phyloP scores from a whole-genome alignment of 2,797 vertebrate genomes.

The Anisognathus igniventris region DNA sequence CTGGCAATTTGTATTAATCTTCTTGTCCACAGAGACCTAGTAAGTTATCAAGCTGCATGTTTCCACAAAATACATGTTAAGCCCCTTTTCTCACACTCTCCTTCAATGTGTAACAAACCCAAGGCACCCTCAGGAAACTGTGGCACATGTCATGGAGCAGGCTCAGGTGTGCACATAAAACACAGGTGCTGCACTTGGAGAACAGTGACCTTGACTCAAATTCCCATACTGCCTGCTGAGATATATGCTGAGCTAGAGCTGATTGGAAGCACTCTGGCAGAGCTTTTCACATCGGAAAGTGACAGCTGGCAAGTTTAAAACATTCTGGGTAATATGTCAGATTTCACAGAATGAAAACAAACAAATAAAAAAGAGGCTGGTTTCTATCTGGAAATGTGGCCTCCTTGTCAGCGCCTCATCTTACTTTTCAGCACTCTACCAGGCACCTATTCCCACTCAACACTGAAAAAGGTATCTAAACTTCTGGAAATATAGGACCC shows the following conservation, averaged over 20 bases:
- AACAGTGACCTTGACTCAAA: background rate
- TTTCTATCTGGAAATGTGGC: background rate
- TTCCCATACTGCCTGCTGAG: background rate
- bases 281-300: background rate
- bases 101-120: background rate
- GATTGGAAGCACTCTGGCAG: background rate
- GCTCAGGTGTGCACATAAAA: background rate
- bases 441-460: background rate
- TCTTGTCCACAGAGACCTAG: conserved; percentile 26
- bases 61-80: conserved; percentile 31
- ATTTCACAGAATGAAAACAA: background rate
- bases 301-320: background rate
- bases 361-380: background rate
- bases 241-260: background rate
- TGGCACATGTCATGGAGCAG: too few species aligned
- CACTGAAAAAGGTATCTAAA: background rate
- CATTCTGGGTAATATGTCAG: background rate
- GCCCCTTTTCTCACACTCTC: background rate
- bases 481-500: background rate
- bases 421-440: background rate
- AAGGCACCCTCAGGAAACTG: background rate
- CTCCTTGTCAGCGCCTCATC: background rate
- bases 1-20: conserved; percentile 51
- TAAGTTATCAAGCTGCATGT: conserved; percentile 11
- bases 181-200: background rate